phyloP scores from a whole-genome alignment of 2,797 vertebrate genomes.

The Enteromius paludinosus region DNA sequence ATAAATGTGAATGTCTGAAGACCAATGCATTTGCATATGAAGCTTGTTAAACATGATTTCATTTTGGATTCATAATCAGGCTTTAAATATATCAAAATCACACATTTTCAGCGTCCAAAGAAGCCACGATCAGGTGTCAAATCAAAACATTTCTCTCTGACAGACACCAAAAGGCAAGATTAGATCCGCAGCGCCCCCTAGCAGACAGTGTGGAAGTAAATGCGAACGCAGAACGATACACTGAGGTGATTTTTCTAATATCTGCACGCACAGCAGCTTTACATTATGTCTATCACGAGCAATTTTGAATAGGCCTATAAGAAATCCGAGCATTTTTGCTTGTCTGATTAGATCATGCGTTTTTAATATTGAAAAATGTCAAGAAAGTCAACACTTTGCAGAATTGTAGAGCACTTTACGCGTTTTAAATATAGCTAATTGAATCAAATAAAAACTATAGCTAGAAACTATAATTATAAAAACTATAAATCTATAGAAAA shows the following conservation, averaged over 20 bases:
- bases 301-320: background rate
- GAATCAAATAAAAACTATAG: background rate
- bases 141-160: conserved; percentile 20
- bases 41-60: background rate
- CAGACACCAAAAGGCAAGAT: background rate
- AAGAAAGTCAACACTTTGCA: background rate
- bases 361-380: background rate
- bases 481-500: background rate
- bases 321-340: background rate
- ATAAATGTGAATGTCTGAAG: background rate
- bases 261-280: background rate
- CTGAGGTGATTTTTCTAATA: background rate
- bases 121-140: conserved; percentile 24
- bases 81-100: background rate
- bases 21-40: background rate
- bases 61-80: background rate
- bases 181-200: conserved; percentile 56
- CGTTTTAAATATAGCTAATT: background rate
- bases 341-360: background rate
- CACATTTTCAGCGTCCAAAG: background rate
- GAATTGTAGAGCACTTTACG: background rate
- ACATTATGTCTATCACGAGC: background rate
- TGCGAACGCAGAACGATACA: background rate
- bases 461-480: no score
- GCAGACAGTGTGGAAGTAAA: background rate